A percentile compares a stretch with the other conserved stretches of the same genome.
These are phyloP conservation scores for Acipenser ruthenus DNA, from an alignment of 2,797 vertebrate genomes.

Conservation along the genomic window DNA sequence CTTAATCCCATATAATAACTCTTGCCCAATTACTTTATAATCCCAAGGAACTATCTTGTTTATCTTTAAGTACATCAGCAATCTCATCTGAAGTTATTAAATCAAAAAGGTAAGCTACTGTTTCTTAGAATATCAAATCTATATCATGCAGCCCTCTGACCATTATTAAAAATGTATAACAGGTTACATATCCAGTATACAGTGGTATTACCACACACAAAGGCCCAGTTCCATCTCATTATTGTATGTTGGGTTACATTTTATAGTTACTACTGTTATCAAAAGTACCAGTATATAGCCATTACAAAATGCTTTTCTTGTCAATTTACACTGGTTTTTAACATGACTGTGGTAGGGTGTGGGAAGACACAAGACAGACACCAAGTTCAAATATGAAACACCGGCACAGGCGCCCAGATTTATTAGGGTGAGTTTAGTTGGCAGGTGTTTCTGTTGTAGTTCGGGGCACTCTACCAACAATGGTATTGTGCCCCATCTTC, in stretches of 20 bases:
- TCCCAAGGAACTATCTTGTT: slow-evolving; percentile 57
- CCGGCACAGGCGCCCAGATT: no score
- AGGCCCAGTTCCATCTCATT: neutral
- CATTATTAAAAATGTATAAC: slow-evolving; percentile 12
- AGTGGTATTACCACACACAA: neutral
- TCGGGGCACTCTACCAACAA: no score
- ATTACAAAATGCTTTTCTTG: neutral
- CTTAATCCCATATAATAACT: slow-evolving; percentile 61
- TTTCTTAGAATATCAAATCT: slow-evolving; percentile 27
- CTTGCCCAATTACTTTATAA: slow-evolving; percentile 55
- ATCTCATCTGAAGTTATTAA: slow-evolving; percentile 26
- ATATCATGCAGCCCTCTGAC: slow-evolving; percentile 11
- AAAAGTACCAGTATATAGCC: no score
- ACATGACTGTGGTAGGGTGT: neutral
- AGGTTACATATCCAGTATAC: slow-evolving; percentile 25
- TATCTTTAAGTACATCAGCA: slow-evolving; percentile 32
- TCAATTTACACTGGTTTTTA: neutral
- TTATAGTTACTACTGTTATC: neutral
- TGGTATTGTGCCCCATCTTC: no score
- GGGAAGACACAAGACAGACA: no score
- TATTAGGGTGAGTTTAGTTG: no score
- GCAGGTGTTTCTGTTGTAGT: no score
- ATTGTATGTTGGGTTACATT: neutral
- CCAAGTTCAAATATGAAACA: no score
- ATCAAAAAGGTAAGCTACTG: slow-evolving; percentile 24